Conservation (phyloP, 2,113 vertebrate species). For the Athene noctua region DNA sequence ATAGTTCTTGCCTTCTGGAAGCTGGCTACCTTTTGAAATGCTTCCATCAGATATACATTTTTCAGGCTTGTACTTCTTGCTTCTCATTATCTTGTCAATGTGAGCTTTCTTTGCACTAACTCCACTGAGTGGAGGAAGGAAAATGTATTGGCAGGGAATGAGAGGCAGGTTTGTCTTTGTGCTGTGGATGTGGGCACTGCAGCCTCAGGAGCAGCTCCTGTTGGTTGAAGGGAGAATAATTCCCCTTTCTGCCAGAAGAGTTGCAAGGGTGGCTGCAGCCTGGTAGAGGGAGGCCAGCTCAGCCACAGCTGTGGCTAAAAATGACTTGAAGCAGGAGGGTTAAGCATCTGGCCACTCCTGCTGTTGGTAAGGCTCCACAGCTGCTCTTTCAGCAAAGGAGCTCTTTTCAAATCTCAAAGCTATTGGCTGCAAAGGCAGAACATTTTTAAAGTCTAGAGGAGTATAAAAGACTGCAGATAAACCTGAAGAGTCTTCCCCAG, state of each 20-base stretch:
- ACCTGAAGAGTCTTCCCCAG: neutral
- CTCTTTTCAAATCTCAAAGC: neutral
- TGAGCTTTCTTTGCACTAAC: neutral
- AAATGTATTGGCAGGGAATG: neutral
- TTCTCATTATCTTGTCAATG: neutral
- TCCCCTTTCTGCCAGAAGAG: neutral
- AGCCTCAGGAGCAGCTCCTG: neutral
- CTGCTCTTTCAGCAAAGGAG: neutral
- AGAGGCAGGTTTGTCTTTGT: neutral
- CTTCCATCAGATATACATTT: neutral
- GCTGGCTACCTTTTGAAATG: constrained; percentile 4
- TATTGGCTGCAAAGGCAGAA: neutral
- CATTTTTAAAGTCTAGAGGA: neutral
- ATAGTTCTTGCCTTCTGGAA: constrained; percentile 13
- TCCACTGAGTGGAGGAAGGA: neutral
- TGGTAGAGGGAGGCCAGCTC: neutral
- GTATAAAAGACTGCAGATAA: neutral
- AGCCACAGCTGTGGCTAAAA: neutral
- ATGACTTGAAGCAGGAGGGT: neutral
- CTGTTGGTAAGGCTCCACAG: neutral
- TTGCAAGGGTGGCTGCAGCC: neutral
- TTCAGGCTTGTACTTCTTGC: neutral
- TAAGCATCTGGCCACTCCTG: neutral
- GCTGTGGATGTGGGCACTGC: neutral
- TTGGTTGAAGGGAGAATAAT: neutral